Evolutionary conservation across 2,888 invertebrate genomes (phyloP).

Genomic region (Tipula unca): DNA sequence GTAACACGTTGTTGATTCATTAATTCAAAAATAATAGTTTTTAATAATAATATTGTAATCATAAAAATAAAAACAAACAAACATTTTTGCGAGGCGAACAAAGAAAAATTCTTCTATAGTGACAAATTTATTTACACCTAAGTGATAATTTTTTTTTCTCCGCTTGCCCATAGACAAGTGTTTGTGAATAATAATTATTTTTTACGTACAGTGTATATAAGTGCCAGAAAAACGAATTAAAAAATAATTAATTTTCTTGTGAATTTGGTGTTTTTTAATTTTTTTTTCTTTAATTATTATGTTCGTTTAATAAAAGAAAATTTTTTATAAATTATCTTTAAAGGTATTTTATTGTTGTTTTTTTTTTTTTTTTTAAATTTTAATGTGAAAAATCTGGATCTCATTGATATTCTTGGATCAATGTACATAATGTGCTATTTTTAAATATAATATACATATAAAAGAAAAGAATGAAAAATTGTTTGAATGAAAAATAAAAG

Average conservation of each 20-base stretch:
- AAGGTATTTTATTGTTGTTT: neutral
- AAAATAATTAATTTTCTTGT: conserved; percentile 4
- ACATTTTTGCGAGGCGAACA: neutral
- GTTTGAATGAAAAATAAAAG: conserved; percentile 10
- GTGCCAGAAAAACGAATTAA: neutral
- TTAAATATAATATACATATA: neutral
- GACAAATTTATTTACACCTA: conserved; percentile 14
- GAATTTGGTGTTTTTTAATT: neutral
- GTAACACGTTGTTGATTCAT: conserved; percentile 14
- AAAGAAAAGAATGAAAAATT: conserved; percentile 3
- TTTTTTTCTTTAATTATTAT: conserved; percentile 9
- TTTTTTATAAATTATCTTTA: conserved; percentile 8
- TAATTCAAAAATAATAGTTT: conserved; percentile 4
- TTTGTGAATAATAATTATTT: neutral
- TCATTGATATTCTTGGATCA: conserved; percentile 18
- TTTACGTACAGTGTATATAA: neutral
- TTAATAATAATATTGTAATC: conserved; percentile 2
- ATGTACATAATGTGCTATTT: conserved; percentile 15
- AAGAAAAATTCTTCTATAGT: neutral
- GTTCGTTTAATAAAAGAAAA: conserved; percentile 14
- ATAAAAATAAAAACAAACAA: neutral
- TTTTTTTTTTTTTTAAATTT: neutral
- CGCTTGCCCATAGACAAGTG: neutral
- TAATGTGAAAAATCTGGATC: conserved; percentile 16
- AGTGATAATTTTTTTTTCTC: neutral